phyloP scores from a whole-genome alignment of 2,888 invertebrate species.

The Lapara coniferarum region DNA sequence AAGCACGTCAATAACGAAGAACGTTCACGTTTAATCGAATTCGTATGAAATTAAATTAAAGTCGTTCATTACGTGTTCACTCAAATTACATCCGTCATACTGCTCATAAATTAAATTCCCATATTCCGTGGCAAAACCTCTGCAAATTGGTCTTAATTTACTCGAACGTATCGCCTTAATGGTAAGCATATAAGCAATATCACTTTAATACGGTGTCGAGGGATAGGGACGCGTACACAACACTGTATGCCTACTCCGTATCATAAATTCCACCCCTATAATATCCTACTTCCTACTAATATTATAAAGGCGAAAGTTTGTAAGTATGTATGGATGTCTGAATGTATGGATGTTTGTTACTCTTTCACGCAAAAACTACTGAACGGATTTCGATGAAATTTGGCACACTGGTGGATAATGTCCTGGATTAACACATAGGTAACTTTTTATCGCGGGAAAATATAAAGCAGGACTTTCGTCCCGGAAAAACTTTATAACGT shows the following conservation, averaged over 20 bases:
- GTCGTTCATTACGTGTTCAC: conserved; percentile 68
- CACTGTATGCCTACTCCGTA: conserved; percentile 52
- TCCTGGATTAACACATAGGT: too few relatives aligned
- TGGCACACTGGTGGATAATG: too few relatives aligned
- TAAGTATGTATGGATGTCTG: too few relatives aligned
- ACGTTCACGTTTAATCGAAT: conserved; percentile 35
- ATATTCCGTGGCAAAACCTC: conserved; percentile 72
- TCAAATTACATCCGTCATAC: conserved; percentile 71
- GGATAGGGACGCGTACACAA: conserved; percentile 41
- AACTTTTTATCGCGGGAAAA: too few relatives aligned
- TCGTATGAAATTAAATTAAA: conserved; percentile 63
- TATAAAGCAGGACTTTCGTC: too few relatives aligned
- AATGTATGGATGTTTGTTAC: too few relatives aligned
- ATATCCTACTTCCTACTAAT: too few relatives aligned
- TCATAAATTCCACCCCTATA: conserved; percentile 61
- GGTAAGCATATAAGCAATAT: conserved; percentile 76
- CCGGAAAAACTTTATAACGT: too few relatives aligned
- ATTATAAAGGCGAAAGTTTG: too few relatives aligned
- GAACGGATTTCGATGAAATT: too few relatives aligned
- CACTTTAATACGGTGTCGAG: conserved; percentile 61
- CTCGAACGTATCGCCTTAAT: conserved; percentile 75
- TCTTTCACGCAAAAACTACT: too few relatives aligned
- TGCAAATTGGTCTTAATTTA: conserved; percentile 80
- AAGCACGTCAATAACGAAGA: conserved; percentile 9
- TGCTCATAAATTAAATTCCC: conserved; percentile 74